These are phyloP conservation scores for Rynchops niger DNA, from an alignment of 2,113 vertebrate species.

Conservation along the genomic window DNA sequence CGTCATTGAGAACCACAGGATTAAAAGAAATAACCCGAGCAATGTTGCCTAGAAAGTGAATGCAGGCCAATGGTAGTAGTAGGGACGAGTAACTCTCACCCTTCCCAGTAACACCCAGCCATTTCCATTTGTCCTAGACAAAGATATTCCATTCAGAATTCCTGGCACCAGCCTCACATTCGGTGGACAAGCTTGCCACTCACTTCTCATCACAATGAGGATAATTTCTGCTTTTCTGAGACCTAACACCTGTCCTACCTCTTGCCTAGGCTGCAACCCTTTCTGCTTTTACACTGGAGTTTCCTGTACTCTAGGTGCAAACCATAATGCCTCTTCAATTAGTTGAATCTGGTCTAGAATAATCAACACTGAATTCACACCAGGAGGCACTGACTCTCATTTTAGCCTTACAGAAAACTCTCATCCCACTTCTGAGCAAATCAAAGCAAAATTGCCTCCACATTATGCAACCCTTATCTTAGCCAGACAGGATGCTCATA, in stretches of 20 bases:
- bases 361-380: neutral
- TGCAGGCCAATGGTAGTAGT: neutral
- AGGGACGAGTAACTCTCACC: neutral
- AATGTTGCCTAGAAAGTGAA: neutral
- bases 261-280: neutral
- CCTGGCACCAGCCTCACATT: neutral
- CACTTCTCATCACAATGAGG: neutral
- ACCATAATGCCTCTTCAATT: neutral
- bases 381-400: neutral
- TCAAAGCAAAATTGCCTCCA: neutral
- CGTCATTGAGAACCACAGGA: neutral
- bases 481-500: neutral
- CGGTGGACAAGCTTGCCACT: neutral
- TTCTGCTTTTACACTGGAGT: accelerated
- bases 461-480: conserved; percentile 2
- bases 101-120: neutral
- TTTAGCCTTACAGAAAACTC: neutral
- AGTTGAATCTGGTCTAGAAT: neutral
- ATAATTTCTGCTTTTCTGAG: neutral
- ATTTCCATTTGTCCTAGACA: neutral
- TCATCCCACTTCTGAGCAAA: neutral
- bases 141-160: neutral
- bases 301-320: neutral
- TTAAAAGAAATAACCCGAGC: neutral
- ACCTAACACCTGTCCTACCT: neutral